Percentiles rank a stretch among this genome's conserved stretches.
These are phyloP conservation scores for Bacillus rossius DNA, from an alignment of 1,140 invertebrate genomes.

Conservation along the genomic window DNA sequence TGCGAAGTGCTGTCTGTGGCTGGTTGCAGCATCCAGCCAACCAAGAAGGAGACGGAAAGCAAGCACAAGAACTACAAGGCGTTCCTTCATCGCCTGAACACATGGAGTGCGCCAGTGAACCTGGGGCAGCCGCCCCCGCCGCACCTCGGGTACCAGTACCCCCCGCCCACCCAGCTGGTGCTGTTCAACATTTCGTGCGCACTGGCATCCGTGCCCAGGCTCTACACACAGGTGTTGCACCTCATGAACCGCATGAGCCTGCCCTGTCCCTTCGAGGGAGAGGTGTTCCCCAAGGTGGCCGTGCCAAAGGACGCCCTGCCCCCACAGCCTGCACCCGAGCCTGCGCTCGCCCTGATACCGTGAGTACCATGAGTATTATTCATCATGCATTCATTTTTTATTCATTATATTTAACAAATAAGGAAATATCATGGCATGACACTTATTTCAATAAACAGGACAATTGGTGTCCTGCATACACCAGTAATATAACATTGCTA, in stretches of 20 bases:
- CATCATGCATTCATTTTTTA: too few relatives aligned
- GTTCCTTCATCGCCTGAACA: conserved; percentile 62
- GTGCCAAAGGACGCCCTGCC: conserved; percentile 19
- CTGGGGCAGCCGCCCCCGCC: conserved; percentile 67
- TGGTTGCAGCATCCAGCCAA: conserved; percentile 5
- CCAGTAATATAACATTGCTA: too few relatives aligned
- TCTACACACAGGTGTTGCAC: conserved; percentile 83
- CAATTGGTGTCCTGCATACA: too few relatives aligned
- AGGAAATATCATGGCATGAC: too few relatives aligned
- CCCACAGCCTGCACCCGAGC: conserved; percentile 18
- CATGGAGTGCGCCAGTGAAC: conserved; percentile 56
- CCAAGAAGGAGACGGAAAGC: conserved; percentile 25
- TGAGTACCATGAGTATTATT: not conserved
- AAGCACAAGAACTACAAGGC: conserved; percentile 46
- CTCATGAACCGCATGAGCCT: conserved; percentile 96
- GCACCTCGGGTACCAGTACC: conserved; percentile 69
- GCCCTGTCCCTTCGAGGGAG: conserved; percentile 72
- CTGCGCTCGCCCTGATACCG: not conserved
- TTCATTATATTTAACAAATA: too few relatives aligned
- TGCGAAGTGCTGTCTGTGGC: too few relatives aligned
- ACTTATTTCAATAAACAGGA: too few relatives aligned
- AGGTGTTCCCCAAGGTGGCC: conserved; percentile 25
- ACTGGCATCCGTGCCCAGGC: conserved; percentile 65
- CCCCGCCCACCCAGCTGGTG: conserved; percentile 62
- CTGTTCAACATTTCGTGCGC: conserved; percentile 73